Base-by-base conservation (phyloP, 2,888 invertebrate species). In the Orchesellides sinensis region DNA sequence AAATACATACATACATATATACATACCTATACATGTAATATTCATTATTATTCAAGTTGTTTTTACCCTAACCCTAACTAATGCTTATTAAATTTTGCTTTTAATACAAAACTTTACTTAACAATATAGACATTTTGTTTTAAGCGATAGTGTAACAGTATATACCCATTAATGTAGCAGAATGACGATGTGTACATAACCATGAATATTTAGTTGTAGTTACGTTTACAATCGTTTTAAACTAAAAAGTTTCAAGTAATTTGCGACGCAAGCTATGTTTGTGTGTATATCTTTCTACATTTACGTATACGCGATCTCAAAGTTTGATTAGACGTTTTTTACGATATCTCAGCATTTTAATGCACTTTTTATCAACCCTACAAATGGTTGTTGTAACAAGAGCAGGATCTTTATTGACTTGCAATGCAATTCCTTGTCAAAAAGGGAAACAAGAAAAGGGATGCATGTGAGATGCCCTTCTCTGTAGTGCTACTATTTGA, bases 381-480 rank as follows among this genome's bases (percentile, higher is more conserved):
- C 63, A 40, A 21, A 23, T 21, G 45, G 63, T 56, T n/a, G 49
- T 49, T n/a, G 49, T 49, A 49, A 17, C 32, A 32, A 6, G 14
- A 40, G 14, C n/a, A n/a, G 32, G 6, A 29, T 59, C 59, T 32
- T 27, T 59, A 59, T 59, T 59, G 59, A n/a, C 54, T 59, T 27
- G 45, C 35, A 4, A 63, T 63, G 63, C 45, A 63, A 63, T 63
- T 40, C 63, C 45, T 40, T 40, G 17, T 63, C 32, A 19, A 12
- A 63, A 23, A 21, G 63, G 59, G 59, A 59, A 35, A 40, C 63
- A 63, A 56, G 56, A 56, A 25, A 23, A 8, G 14, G 59, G 32
- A 40, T 63, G 63, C 63, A 63, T 63, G n/a, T 23, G 12, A 40
- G 63, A 40, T 63, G 63, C 40, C 35, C 21, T 63, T 63, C 23